Evolutionary conservation across 2,888 invertebrate species (phyloP).

Genomic region (Pristionchus arcanus): DNA sequence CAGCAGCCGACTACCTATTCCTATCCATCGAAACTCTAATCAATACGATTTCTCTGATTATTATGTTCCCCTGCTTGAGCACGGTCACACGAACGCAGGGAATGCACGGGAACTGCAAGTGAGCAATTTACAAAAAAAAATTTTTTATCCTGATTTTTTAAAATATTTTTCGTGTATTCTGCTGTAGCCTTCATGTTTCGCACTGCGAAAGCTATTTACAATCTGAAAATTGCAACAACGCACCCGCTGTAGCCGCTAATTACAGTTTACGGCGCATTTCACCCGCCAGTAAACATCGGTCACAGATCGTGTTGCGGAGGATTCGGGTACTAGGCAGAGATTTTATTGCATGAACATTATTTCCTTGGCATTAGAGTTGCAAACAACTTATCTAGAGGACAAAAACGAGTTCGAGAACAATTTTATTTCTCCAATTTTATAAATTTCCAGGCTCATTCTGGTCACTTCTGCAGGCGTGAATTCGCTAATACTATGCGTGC

Average conservation of each 20-base stretch:
- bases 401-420: neutral
- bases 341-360: neutral
- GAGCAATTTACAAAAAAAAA: neutral
- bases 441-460: neutral
- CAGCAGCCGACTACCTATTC: neutral
- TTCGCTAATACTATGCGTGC: neutral
- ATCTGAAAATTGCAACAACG: neutral
- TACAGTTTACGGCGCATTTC: neutral
- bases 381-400: neutral
- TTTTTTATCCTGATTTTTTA: neutral
- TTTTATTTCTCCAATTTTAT: neutral
- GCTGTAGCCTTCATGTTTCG: neutral
- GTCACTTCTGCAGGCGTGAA: neutral
- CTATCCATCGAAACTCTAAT: neutral
- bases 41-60: neutral
- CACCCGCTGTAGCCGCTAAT: neutral
- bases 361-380: neutral
- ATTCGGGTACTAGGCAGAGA: neutral
- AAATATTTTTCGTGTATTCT: neutral
- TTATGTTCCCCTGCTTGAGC: neutral
- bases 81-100: neutral
- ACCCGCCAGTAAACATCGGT: neutral
- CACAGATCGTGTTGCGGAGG: neutral
- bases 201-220: neutral
- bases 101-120: conserved; percentile 25